Conservation (phyloP, 2,797 vertebrate species). For the Vultur gryphus region DNA sequence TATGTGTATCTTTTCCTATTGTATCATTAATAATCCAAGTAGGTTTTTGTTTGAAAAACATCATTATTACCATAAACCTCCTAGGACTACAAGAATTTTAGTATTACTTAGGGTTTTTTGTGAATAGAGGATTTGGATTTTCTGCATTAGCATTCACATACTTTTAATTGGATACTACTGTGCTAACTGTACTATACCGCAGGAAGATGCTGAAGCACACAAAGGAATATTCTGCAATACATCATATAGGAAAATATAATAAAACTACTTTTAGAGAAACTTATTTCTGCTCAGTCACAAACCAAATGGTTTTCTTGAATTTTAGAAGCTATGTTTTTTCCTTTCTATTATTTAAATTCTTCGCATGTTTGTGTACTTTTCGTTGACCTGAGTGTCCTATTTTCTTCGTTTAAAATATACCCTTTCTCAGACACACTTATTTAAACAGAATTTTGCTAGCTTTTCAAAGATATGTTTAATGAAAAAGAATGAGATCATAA, state of each 20-base stretch:
- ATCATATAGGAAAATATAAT: background rate
- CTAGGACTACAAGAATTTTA: background rate
- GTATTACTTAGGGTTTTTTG: background rate
- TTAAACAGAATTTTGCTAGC: background rate
- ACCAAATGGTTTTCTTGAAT: background rate
- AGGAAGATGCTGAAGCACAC: background rate
- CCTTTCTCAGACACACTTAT: background rate
- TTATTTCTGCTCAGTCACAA: background rate
- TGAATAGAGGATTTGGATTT: background rate
- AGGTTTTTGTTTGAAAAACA: background rate
- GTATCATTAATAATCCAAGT: background rate
- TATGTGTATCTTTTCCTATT: background rate
- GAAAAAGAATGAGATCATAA: background rate
- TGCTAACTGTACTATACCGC: background rate
- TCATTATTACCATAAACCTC: background rate
- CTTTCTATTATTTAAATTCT: background rate
- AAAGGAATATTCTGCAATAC: background rate
- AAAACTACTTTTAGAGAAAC: background rate
- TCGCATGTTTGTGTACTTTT: background rate
- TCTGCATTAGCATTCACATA: background rate
- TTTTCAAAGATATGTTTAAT: background rate
- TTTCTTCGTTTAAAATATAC: background rate
- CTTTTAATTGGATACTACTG: background rate
- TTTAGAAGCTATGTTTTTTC: background rate
- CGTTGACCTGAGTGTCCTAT: background rate